Percentiles rank a stretch among this genome's conserved stretches.
Conservation (phyloP, 2,888 invertebrate genomes). For the Chorisops tibialis region DNA sequence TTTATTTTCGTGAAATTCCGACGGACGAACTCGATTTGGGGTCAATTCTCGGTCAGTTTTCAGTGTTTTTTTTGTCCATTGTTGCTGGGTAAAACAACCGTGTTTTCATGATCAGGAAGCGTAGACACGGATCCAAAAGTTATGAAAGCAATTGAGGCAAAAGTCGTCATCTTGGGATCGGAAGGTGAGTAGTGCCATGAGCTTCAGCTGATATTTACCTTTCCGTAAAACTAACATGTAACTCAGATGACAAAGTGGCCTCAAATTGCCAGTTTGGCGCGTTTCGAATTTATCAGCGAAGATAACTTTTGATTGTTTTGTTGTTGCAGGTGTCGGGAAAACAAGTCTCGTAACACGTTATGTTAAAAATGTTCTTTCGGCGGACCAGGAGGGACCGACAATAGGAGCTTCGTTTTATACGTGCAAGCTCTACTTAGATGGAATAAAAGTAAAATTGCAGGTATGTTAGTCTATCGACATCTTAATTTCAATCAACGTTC, state of each 20-base stretch:
- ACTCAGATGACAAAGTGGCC: no score
- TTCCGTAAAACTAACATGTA: no score
- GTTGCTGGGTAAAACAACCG: no score
- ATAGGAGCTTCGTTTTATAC: slow-evolving; percentile 89
- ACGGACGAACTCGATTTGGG: no score
- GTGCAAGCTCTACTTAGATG: slow-evolving; percentile 72
- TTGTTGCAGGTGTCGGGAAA: slow-evolving; percentile 79
- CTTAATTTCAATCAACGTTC: no score
- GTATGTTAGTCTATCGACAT: no score
- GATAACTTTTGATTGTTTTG: slow-evolving; percentile 16
- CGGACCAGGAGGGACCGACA: slow-evolving; percentile 75
- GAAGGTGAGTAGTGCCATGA: slow-evolving; percentile 60
- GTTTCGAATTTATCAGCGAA: neutral
- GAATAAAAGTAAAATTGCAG: slow-evolving; percentile 71
- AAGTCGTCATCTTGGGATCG: slow-evolving; percentile 80
- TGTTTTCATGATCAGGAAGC: no score
- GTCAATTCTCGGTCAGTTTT: no score
- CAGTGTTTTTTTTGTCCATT: no score
- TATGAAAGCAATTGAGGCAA: slow-evolving; percentile 77
- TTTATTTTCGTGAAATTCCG: no score
- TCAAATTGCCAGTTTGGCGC: no score
- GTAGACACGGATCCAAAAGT: neutral
- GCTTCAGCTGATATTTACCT: no score
- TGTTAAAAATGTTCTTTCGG: slow-evolving; percentile 72
- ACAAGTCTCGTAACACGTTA: slow-evolving; percentile 81